Base-by-base conservation (phyloP, 1,140 invertebrate species). In the Antheraea pernyi region DNA sequence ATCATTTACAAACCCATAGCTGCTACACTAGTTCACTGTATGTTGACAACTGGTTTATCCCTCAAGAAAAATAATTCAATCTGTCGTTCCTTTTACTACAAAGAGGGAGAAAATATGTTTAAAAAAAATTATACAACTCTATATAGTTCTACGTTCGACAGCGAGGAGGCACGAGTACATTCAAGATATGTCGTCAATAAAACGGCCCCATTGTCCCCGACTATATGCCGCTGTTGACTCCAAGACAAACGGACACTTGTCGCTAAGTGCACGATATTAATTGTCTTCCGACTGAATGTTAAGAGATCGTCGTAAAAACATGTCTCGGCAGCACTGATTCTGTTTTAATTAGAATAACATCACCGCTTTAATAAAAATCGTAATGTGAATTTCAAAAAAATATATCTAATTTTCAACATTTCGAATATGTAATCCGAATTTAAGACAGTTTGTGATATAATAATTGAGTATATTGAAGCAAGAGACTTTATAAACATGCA, bases 131-230 rank as follows among this genome's bases (percentile, higher is more conserved):
- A n/a, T 53, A 16, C 16, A 16, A 62, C 71, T 72, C 71, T 16
- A 72, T 46, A 18, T 10, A 39, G 18, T 11, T 37, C 36, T 11
- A n/a, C 42, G 42, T 53, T 53, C 16, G 16, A 53, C 46, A 72
- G 65, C 61, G 69, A 69, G 67, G 60, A 59, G 46, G 19, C 16
- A 67, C 59, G n/a, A 65, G 37, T 59, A 71, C 68, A 68, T 67
- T 61, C 58, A 72, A 72, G 71, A 72, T 69, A 72, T 19, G 22
- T 53, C 13, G 19, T 19, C 37, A 61, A 37, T 61, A 59, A 53
- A 72, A 58, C 63, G 71, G 59, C 42, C 58, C 67, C 69, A 71
- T 69, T 72, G 71, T 72, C 68, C 63, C n/a, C 46, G 58, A 53
- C 46, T 53, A 53, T 53, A 53, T 53, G 46, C 46, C 46, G 46